Base-by-base conservation (phyloP, 2,113 vertebrate species). In the Chascanopsetta lugubris region DNA sequence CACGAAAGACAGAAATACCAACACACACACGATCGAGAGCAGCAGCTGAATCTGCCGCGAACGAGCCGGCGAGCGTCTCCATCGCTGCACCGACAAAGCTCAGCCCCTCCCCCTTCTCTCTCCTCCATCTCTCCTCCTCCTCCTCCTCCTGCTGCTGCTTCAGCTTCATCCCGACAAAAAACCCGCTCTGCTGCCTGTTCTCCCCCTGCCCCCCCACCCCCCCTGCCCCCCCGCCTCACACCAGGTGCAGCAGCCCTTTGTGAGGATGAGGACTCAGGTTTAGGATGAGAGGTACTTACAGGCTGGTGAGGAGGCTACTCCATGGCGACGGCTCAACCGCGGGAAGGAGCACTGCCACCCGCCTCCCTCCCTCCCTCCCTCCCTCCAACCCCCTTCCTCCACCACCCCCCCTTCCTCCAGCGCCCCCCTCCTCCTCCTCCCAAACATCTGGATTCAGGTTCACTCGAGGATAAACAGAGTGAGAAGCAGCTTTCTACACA, bases 251-350 rank as follows among this genome's bases (percentile, higher is more conserved):
- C n/a, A n/a, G n/a, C n/a, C n/a, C n/a, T n/a, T n/a, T n/a, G n/a
- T n/a, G n/a, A n/a, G n/a, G 18, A 25, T 4, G 57, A 25, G 49
- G 66, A 13, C 12, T 49, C 8, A 0, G 56, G 78, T 73, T 46
- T 54, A 10, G 65, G 18, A 15, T 13, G 32, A 12, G 34, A 38
- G 13, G 34, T 84, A 85, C 87, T 88, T 65, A 88, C 87, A 6
- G 48, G 48, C 61, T 61, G 70, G 32, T 71, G 78, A 83, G 77
- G 82, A 85, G 61, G 63, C 40, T 62, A 75, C 51, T 85, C 77
- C 77, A 75, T 47, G 34, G 32, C 26, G 66, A 34, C 11, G 54
- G 51, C 58, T 77, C 49, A 50, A 77, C 69, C 3, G 51, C 68
- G 69, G 69, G 54, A 58, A 29, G 55, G 22, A 47, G n/a, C 29